Conservation (phyloP, 2,888 invertebrate species). For the Pachymerium ferrugineum region DNA sequence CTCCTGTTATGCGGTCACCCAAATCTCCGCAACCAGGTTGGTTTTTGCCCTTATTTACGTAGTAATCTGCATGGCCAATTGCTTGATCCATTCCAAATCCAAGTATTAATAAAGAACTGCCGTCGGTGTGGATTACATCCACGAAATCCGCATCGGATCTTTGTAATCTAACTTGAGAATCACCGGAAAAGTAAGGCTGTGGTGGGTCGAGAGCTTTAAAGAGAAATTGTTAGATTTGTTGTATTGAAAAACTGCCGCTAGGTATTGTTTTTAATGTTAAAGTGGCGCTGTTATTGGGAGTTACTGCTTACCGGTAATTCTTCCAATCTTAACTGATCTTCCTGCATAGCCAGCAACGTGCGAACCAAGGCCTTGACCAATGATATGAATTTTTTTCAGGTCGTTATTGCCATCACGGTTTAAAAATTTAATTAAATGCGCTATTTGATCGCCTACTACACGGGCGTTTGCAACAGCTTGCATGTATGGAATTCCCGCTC, state of each 20-base stretch:
- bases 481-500: constrained; percentile 58
- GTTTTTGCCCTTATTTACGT: not conserved
- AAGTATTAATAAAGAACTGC: not conserved
- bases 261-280: no score
- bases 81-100: not conserved
- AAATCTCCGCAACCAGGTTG: constrained; percentile 22
- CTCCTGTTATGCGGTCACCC: not conserved
- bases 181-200: not conserved
- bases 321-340: not conserved
- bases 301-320: constrained; percentile 17
- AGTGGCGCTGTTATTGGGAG: no score
- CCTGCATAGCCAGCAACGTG: constrained; percentile 27
- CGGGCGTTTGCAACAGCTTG: constrained; percentile 56
- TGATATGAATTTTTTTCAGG: not conserved
- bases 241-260: not conserved
- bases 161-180: not conserved
- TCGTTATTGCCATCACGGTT: not conserved
- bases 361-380: not conserved
- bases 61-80: constrained; percentile 24
- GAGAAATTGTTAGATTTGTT: no score
- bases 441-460: constrained; percentile 55
- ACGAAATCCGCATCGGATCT: not conserved
- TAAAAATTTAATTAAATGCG: constrained; percentile 43
- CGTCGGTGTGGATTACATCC: constrained; percentile 5
- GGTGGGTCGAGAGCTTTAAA: not conserved